Evolutionary conservation across 2,888 invertebrate species (phyloP).

Genomic region (Ochropleura plecta): DNA sequence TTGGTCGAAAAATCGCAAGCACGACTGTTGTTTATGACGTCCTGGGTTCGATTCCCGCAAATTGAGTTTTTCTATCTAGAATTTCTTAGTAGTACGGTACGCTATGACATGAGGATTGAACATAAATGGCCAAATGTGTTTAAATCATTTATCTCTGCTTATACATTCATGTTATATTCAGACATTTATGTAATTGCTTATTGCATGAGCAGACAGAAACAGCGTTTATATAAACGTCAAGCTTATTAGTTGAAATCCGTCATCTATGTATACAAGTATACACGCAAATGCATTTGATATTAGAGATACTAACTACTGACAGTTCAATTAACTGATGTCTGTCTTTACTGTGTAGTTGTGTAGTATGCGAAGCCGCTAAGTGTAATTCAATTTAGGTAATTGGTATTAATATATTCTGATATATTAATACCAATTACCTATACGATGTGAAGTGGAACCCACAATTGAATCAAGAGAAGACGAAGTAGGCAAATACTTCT

Average conservation of each 20-base stretch:
- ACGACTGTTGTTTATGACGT: too few relatives aligned
- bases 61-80: too few relatives aligned
- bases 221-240: conserved; percentile 19
- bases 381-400: conserved; percentile 22
- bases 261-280: conserved; percentile 3
- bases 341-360: neutral
- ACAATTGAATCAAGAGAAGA: neutral
- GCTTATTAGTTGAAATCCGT: conserved; percentile 35
- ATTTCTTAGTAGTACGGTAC: too few relatives aligned
- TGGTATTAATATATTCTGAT: neutral
- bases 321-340: conserved; percentile 42
- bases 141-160: too few relatives aligned
- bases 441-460: neutral
- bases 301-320: conserved; percentile 27
- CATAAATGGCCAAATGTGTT: too few relatives aligned
- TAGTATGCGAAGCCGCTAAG: neutral
- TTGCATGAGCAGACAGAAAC: conserved; percentile 19
- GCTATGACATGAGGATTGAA: too few relatives aligned
- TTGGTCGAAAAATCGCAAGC: too few relatives aligned
- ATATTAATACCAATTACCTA: neutral
- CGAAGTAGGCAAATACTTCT: neutral
- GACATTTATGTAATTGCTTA: too few relatives aligned
- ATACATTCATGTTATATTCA: too few relatives aligned
- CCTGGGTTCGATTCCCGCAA: too few relatives aligned
- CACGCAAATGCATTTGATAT: conserved; percentile 30